Evolutionary conservation across 2,888 invertebrate genomes (phyloP).

Genomic region (Watsonalla cultraria): DNA sequence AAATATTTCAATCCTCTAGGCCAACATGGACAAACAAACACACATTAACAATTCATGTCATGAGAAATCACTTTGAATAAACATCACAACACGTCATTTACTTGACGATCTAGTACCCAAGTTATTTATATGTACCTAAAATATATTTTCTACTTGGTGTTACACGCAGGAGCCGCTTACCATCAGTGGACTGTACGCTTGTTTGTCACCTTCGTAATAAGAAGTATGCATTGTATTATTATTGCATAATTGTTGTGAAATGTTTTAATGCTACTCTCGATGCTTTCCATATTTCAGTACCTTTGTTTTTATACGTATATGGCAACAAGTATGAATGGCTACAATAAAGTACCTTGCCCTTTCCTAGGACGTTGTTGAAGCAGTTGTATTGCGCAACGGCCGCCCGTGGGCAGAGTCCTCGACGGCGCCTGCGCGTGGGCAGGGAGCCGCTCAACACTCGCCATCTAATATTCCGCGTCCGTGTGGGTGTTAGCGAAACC

Average conservation of each 20-base stretch:
- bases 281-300: no score
- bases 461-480: slow-evolving; percentile 39
- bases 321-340: neutral
- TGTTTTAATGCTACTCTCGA: neutral
- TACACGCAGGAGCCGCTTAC: no score
- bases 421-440: slow-evolving; percentile 54
- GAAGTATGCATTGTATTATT: neutral
- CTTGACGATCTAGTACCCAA: neutral
- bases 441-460: slow-evolving; percentile 40
- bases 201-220: no score
- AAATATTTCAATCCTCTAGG: slow-evolving; percentile 2
- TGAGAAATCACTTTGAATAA: slow-evolving; percentile 2
- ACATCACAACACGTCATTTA: neutral
- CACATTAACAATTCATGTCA: slow-evolving; percentile 3
- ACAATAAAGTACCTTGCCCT: slow-evolving; percentile 1
- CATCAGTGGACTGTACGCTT: no score
- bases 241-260: neutral
- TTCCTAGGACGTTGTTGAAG: slow-evolving; percentile 18
- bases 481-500: slow-evolving; percentile 53
- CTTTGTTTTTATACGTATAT: neutral
- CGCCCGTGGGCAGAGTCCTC: slow-evolving; percentile 58
- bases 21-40: slow-evolving; percentile 3
- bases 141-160: no score
- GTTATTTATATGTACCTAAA: no score
- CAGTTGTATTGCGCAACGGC: slow-evolving; percentile 27